Base-by-base conservation (phyloP, 2,888 invertebrate species). In the Philaethria dido region DNA sequence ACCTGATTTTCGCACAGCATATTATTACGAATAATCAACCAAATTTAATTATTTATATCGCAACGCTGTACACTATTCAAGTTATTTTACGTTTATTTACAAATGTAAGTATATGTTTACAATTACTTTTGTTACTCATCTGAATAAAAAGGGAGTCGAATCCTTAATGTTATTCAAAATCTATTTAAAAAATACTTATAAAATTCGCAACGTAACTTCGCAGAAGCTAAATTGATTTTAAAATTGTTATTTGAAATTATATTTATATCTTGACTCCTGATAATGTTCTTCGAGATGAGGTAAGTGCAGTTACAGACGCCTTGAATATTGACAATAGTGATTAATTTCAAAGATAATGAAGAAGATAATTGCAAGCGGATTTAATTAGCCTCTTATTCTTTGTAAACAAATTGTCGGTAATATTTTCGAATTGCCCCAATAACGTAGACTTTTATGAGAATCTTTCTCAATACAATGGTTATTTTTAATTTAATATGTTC, bases 311-410 rank as follows among this genome's bases (percentile, higher is more conserved):
- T 78, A 55, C 42, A 73, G 68, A 75, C 76, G 77, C 80, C 80
- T 84, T 87, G 86, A 86, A 87, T 88, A 86, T 85, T 87, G 78
- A 88, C 86, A 87, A 88, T 88, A 75, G 79, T 80, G 82, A 89
- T 88, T 86, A 85, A 78, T 83, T 76, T 78, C 73, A 75, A 68
- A 79, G 75, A 84, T 84, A 86, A 87, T 85, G 82, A 85, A 82
- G 83, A 80, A 76, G 80, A 75, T 80, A 75, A 80, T 80, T 80
- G 79, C 73, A 71, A 77, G 73, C 72, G 20, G 16, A 64, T 60
- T 60, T 60, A 65, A 52, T 60, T 60, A 60, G 33, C 33, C 25
- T 29, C 45, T 60, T 47, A 39, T 63, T 68, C 47, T 47, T 42
- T 47, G 64, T 57, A 62, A 64, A 57, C 55, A 45, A 59, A 62